Conservation (phyloP, 2,797 vertebrate genomes). For the Lophotriccus pileatus region DNA sequence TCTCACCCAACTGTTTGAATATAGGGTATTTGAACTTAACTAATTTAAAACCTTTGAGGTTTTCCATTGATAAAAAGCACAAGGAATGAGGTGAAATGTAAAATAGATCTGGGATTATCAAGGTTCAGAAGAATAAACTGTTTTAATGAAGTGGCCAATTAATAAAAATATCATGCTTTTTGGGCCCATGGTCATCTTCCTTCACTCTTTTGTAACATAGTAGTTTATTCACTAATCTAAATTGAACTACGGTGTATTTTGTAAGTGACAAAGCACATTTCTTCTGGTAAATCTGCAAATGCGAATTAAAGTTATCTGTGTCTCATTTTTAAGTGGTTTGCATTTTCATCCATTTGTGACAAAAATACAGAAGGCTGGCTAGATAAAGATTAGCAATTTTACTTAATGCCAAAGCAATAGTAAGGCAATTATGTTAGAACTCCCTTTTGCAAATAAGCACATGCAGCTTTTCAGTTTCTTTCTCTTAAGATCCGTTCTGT, state of each 20-base stretch:
- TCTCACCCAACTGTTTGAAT: background rate
- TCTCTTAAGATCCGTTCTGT: background rate
- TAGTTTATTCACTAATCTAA: background rate
- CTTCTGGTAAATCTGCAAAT: background rate
- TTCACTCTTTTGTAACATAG: slow-evolving; percentile 25
- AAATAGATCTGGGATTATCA: background rate
- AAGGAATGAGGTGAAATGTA: background rate
- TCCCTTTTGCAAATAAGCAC: background rate
- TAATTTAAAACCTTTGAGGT: background rate
- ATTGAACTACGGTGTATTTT: background rate
- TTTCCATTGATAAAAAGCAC: background rate
- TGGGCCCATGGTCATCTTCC: background rate
- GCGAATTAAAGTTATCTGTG: background rate
- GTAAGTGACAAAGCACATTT: slow-evolving; percentile 24
- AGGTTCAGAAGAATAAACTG: background rate
- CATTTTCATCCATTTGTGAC: slow-evolving; percentile 7
- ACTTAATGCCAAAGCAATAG: background rate
- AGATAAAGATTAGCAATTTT: background rate
- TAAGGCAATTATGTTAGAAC: background rate
- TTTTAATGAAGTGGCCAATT: background rate
- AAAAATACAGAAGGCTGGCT: background rate
- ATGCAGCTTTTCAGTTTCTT: background rate
- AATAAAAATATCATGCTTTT: background rate
- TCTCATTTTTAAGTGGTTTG: background rate
- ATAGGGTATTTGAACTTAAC: background rate